Evolutionary conservation across 2,113 vertebrate species (phyloP).

Genomic region (Chrysochloris asiatica): DNA sequence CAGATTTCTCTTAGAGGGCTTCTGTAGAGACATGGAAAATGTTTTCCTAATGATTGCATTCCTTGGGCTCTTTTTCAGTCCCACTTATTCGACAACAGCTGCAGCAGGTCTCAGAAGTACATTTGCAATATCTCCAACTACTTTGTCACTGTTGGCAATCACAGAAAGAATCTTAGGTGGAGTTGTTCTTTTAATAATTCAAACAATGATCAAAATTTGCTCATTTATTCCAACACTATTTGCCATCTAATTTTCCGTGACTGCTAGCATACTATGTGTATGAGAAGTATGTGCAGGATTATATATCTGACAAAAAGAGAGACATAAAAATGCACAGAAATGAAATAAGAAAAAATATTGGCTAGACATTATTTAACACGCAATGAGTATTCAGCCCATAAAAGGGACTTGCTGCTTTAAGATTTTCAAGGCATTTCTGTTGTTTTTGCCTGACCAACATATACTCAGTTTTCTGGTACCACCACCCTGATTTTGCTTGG

Average conservation of each 20-base stretch:
- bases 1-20: conserved; percentile 17
- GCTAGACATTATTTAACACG: neutral
- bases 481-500: neutral
- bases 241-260: conserved; percentile 80
- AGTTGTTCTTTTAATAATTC: conserved; percentile 82
- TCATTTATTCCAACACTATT: conserved; percentile 84
- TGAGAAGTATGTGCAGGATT: neutral
- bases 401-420: conserved; percentile 22
- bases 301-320: neutral
- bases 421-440: conserved; percentile 33
- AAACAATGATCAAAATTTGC: conserved; percentile 85
- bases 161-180: conserved; percentile 81
- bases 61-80: conserved; percentile 14
- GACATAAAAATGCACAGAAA: neutral
- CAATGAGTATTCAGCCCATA: neutral
- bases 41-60: conserved; percentile 70
- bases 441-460: conserved; percentile 11
- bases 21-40: conserved; percentile 49
- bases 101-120: conserved; percentile 42
- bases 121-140: conserved; percentile 46
- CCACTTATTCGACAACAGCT: conserved; percentile 43
- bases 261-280: neutral
- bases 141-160: conserved; percentile 81
- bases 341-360: neutral
- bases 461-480: neutral